Evolutionary conservation across 1,140 invertebrate genomes (phyloP).

Genomic region (Drosophila tropicalis): DNA sequence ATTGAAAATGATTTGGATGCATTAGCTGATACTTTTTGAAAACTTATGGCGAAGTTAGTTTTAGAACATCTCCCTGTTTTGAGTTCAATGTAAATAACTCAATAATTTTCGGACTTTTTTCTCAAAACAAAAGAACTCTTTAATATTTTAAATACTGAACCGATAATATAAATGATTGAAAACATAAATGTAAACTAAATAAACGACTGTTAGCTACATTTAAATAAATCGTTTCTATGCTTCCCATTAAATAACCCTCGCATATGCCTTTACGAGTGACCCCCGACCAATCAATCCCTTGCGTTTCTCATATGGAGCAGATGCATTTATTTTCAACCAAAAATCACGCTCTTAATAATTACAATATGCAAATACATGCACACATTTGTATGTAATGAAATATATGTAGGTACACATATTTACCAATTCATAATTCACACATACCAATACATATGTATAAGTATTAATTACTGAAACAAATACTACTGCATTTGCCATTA

Average conservation of each 20-base stretch:
- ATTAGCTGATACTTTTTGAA: too few relatives aligned
- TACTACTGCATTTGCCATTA: slow-evolving; percentile 54
- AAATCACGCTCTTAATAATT: slow-evolving; percentile 76
- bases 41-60: too few relatives aligned
- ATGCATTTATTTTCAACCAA: slow-evolving; percentile 62
- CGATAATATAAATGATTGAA: too few relatives aligned
- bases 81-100: too few relatives aligned
- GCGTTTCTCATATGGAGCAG: neutral
- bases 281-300: neutral
- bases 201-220: too few relatives aligned
- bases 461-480: slow-evolving; percentile 72
- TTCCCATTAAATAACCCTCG: neutral
- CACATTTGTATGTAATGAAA: neutral
- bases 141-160: too few relatives aligned
- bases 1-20: too few relatives aligned
- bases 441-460: slow-evolving; percentile 25
- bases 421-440: neutral
- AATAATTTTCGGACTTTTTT: too few relatives aligned
- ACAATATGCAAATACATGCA: slow-evolving; percentile 45
- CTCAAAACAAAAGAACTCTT: too few relatives aligned
- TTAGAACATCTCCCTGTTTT: too few relatives aligned
- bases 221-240: too few relatives aligned
- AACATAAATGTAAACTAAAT: too few relatives aligned
- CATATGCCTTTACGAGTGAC: neutral
- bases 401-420: slow-evolving; percentile 35